phyloP scores from a whole-genome alignment of 2,113 vertebrate genomes.

The Puntigrus tetrazona region DNA sequence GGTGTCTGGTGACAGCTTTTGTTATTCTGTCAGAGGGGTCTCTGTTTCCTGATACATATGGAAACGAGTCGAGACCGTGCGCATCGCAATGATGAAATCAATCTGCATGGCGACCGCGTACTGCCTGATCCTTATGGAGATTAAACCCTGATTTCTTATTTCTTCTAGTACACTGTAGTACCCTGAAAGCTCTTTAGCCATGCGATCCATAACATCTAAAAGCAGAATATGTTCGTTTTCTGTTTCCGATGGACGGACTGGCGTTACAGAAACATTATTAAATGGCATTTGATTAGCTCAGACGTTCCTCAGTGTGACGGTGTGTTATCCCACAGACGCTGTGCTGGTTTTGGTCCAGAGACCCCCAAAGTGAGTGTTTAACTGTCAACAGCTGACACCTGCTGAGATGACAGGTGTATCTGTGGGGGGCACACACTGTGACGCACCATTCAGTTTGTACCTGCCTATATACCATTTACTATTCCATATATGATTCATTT shows the following conservation, averaged over 20 bases:
- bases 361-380: constrained; percentile 2
- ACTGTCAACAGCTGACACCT: constrained; percentile 29
- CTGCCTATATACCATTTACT: neutral
- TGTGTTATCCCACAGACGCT: neutral
- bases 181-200: neutral
- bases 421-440: neutral
- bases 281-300: neutral
- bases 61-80: constrained; percentile 35
- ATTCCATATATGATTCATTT: no score
- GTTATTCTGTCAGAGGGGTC: constrained; percentile 44
- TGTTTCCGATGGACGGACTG: neutral
- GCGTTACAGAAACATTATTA: neutral
- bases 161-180: neutral
- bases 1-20: constrained; percentile 47
- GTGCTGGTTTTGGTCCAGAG: neutral
- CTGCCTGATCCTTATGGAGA: neutral
- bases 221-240: neutral
- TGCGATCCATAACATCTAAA: neutral
- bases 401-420: constrained; percentile 30
- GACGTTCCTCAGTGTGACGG: neutral
- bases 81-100: constrained; percentile 38
- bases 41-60: constrained; percentile 41
- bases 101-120: constrained; percentile 45
- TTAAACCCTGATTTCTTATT: neutral
- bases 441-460: neutral